Base-by-base conservation (phyloP, 2,113 vertebrate genomes). In the Coracopsis vasa region DNA sequence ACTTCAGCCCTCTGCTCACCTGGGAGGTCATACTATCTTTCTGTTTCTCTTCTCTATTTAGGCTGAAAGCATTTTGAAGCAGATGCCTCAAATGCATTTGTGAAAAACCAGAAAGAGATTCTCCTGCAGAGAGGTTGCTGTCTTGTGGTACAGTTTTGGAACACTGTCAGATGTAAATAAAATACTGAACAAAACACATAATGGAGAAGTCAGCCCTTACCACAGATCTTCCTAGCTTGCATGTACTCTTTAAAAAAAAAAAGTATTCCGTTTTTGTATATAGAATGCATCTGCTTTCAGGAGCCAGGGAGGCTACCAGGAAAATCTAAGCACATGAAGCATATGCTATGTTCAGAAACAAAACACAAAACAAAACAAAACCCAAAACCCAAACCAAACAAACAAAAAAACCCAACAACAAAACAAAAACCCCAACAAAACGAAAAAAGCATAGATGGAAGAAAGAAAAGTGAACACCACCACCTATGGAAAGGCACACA, bases 151-250 rank as follows among this genome's bases (percentile, higher is more conserved):
- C 67, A 86, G 71, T 94, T 95, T 86, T 66, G 88, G 95, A 92
- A 93, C 67, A 90, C 20, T 84, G 70, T 93, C 90, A 97, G 82
- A 92, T 61, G 51, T 80, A 96, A 96, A 92, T 77, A 96, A 92
- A 79, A 93, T 90, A 58, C 13, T 20, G 60, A 88, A 92, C 33
- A 86, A 92, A 94, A 83, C 45, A 88, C 18, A 82, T 69, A 93
- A 80, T 5, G 5, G 23, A 87, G 77, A 88, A 96, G 58, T 86
- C 75, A 73, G 48, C 31, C 48, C 28, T 88, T 69, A 86, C 24
- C 60, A 70, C 37, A 88, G 35, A 77, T 80, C 62, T 73, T 93
- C 31, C 25, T 12, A 51, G 62, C 23, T 88, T 70, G 54, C 16
- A 61, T 28, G 13, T 47, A 44, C 21, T 80, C 71, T 85, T 94